Conservation (phyloP, 2,113 vertebrate species). For the Vimba vimba region DNA sequence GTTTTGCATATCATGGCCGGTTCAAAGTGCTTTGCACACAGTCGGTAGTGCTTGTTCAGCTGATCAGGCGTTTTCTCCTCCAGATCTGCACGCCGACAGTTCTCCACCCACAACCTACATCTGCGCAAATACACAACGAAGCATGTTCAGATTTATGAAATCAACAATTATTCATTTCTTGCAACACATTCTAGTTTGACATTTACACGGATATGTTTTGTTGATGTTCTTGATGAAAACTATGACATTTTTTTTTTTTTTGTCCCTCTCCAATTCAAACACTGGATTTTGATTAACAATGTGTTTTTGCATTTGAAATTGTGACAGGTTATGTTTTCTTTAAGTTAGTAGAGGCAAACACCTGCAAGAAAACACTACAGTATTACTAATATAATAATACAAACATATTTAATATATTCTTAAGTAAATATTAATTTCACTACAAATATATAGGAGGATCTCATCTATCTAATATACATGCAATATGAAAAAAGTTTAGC, state of each 20-base stretch:
- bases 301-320: not conserved
- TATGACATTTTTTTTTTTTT: not conserved
- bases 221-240: not conserved
- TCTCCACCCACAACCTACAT: slow-evolving; percentile 93
- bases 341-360: no score
- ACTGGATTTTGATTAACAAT: not conserved
- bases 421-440: no score
- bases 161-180: slow-evolving; percentile 50
- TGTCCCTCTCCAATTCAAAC: not conserved
- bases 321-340: not conserved
- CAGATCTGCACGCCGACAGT: slow-evolving; percentile 88
- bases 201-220: not conserved
- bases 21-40: slow-evolving; percentile 96
- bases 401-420: not conserved
- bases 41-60: slow-evolving; percentile 90
- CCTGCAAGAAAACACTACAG: not conserved
- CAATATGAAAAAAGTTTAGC: not conserved
- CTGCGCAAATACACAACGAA: slow-evolving; percentile 69
- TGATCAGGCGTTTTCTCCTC: slow-evolving; percentile 89
- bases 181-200: slow-evolving; percentile 63
- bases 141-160: not conserved
- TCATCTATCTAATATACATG: not conserved
- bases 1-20: slow-evolving; percentile 84
- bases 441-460: not conserved
- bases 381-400: not conserved